Base-by-base conservation (phyloP, 2,888 invertebrate species). In the Sceliomorpha sp. region DNA sequence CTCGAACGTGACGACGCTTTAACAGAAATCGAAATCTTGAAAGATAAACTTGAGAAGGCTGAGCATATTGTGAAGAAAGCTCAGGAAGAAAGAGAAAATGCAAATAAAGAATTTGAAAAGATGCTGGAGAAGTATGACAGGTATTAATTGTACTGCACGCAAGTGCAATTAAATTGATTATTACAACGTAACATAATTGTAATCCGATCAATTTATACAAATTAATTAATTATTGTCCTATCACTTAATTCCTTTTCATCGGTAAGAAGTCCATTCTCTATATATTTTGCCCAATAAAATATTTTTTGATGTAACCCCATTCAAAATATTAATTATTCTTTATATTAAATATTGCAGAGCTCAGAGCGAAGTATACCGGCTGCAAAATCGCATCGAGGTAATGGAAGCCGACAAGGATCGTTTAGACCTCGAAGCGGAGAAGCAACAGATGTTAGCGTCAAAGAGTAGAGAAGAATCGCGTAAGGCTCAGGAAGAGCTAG, bases 61-160 rank as follows among this genome's bases (percentile, higher is more conserved):
- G 92, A 96, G 69, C 93, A 95, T 79, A 91, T 94, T 17, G 91
- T 95, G 70, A 94, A 94, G 85, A 96, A 96, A 89, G 92, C 94
- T 14, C 91, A 95, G 74, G 97, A 97, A 83, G 97, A 97, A 82
- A 94, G 95, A 79, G 97, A 97, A 79, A 93, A 92, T 48, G 93
- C 95, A 78, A 95, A 95, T 90, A 96, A 95, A 89, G 97, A 97
- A 89, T 94, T 96, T 87, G 96, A 97, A 86, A 95, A 96, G 89
- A 92, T 97, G 91, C 91, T 96, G 79, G 97, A 97, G 89, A 96
- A 97, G 91, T 96, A 95, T 89, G 96, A 96, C 90, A 93, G 94
- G 94, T 94, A 91, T 88, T 80, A 75, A 47, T 53, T 68, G 51
- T 51, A 48, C 58, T 69, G 13, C n/a, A n/a, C n/a, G n/a, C n/a